phyloP scores from a whole-genome alignment of 2,888 invertebrate species.

The Cetonia aurata region DNA sequence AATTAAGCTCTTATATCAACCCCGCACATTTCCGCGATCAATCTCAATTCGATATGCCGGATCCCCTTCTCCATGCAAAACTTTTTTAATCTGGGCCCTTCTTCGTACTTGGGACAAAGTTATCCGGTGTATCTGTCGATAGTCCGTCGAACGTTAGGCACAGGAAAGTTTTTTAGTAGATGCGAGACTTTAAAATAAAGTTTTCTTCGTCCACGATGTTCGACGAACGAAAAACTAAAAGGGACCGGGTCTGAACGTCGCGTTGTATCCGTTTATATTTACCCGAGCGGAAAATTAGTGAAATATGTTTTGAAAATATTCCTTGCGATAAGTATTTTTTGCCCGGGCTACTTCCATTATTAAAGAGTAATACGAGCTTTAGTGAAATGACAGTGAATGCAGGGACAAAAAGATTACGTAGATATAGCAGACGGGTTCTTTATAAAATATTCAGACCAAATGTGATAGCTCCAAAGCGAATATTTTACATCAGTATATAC shows the following conservation, averaged over 20 bases:
- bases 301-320: slow-evolving; percentile 41
- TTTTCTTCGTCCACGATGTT: slow-evolving; percentile 15
- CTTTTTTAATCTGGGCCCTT: slow-evolving; percentile 35
- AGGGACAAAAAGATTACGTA: slow-evolving; percentile 23
- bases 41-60: slow-evolving; percentile 16
- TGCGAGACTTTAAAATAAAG: slow-evolving; percentile 35
- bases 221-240: slow-evolving; percentile 27
- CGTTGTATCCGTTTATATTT: slow-evolving; percentile 16
- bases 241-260: slow-evolving; percentile 17
- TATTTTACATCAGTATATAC: slow-evolving; percentile 33
- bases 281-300: slow-evolving; percentile 37
- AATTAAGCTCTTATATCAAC: slow-evolving; percentile 15
- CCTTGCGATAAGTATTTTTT: slow-evolving; percentile 21
- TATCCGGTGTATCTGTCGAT: slow-evolving; percentile 32
- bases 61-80: slow-evolving; percentile 27
- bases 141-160: slow-evolving; percentile 22
- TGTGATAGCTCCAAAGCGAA: slow-evolving; percentile 39
- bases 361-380: slow-evolving; percentile 36
- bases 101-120: slow-evolving; percentile 23
- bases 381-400: slow-evolving; percentile 23
- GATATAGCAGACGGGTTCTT: slow-evolving; percentile 35
- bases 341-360: slow-evolving; percentile 13
- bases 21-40: slow-evolving; percentile 7
- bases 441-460: slow-evolving; percentile 39
- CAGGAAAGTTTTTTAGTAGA: slow-evolving; percentile 30